These are phyloP conservation scores for Drosophila recens DNA, from an alignment of 2,888 invertebrate genomes.

Conservation along the genomic window DNA sequence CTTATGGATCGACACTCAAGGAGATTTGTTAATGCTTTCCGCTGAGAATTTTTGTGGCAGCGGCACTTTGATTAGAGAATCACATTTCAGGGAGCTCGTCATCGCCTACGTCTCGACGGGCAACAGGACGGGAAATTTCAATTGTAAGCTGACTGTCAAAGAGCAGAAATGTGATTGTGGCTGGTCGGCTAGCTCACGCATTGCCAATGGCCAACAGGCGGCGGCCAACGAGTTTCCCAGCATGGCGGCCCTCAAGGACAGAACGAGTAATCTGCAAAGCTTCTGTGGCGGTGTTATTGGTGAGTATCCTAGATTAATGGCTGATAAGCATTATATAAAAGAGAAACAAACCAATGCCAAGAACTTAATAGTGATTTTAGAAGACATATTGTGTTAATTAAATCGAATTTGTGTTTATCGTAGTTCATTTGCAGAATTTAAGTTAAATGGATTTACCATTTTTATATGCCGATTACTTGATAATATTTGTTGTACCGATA, in stretches of 20 bases:
- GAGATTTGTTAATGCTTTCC: conserved; percentile 70
- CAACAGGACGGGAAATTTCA: conserved; percentile 65
- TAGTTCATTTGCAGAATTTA: no score
- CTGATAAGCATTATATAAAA: not conserved
- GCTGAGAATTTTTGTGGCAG: conserved; percentile 81
- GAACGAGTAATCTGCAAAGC: conserved; percentile 37
- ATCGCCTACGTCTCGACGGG: conserved; percentile 79
- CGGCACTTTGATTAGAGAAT: conserved; percentile 65
- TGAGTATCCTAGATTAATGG: conserved; percentile 39
- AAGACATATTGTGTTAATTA: no score
- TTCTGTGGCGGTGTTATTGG: conserved; percentile 86
- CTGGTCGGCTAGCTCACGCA: conserved; percentile 84
- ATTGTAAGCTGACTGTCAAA: conserved; percentile 76
- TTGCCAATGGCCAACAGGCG: conserved; percentile 87
- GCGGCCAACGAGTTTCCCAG: conserved; percentile 87
- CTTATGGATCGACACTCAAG: conserved; percentile 82
- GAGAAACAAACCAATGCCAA: not conserved
- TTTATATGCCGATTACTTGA: no score
- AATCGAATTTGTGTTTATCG: no score
- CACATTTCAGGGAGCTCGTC: conserved; percentile 69
- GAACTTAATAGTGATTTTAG: not conserved
- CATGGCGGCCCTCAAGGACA: conserved; percentile 86
- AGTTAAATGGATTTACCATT: no score
- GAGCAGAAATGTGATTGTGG: conserved; percentile 82
- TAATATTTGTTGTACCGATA: no score